Evolutionary conservation across 2,888 invertebrate species (phyloP).

Genomic region (Synanthedon tipuliformis): DNA sequence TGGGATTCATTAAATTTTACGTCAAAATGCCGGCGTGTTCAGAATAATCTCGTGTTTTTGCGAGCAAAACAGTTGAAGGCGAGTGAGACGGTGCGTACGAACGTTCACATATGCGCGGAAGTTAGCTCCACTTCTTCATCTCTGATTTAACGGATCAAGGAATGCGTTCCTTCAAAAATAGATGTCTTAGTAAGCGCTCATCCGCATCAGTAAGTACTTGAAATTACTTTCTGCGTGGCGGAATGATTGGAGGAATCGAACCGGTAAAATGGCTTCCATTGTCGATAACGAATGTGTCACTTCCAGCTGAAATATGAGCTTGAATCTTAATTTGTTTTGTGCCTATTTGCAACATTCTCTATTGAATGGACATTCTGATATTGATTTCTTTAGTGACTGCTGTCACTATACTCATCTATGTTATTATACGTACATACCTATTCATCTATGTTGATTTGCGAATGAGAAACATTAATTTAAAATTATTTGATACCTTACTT

Average conservation of each 20-base stretch:
- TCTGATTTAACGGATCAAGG: constrained; percentile 60
- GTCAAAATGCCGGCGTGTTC: neutral
- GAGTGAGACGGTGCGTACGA: constrained; percentile 47
- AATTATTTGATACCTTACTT: no score
- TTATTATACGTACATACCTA: no score
- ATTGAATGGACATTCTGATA: neutral
- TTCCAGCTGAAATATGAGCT: constrained; percentile 48
- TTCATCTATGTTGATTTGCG: no score
- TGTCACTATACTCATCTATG: no score
- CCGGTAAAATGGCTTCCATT: constrained; percentile 52
- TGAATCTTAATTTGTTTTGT: constrained; percentile 19
- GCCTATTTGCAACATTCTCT: neutral
- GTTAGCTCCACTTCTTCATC: constrained; percentile 50
- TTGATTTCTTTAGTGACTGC: no score
- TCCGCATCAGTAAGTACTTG: constrained; percentile 51
- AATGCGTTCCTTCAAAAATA: constrained; percentile 54
- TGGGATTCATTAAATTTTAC: neutral
- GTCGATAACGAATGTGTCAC: constrained; percentile 59
- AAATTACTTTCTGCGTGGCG: constrained; percentile 62
- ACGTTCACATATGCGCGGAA: constrained; percentile 55
- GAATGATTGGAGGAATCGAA: constrained; percentile 59
- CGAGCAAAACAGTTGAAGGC: constrained; percentile 19
- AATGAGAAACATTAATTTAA: no score
- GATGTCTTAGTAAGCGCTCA: constrained; percentile 49
- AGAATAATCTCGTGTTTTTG: constrained; percentile 17